These are phyloP conservation scores for Phylloscopus trochilus DNA, from an alignment of 2,113 vertebrate species.

Conservation along the genomic window DNA sequence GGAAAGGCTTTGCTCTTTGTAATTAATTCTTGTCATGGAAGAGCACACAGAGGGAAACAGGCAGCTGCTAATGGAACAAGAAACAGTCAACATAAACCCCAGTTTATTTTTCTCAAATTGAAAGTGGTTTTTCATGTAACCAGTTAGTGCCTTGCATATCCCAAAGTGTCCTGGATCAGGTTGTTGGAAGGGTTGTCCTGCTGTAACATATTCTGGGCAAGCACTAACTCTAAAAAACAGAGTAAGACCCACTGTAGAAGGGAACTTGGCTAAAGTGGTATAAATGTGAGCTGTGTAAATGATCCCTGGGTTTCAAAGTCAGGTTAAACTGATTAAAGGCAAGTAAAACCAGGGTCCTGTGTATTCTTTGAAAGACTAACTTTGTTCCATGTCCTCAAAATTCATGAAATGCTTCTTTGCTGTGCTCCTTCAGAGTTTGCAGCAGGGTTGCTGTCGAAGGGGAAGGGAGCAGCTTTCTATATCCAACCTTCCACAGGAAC, in stretches of 20 bases:
- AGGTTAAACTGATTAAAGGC: background rate
- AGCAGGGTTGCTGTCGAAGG: slow-evolving; percentile 76
- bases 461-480: slow-evolving; percentile 86
- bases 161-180: background rate
- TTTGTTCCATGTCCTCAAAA: background rate
- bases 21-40: background rate
- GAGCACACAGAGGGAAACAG: background rate
- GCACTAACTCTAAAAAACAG: background rate
- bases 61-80: background rate
- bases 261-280: background rate
- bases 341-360: background rate
- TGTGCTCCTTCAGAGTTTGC: slow-evolving; percentile 75
- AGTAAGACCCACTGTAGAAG: background rate
- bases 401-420: background rate
- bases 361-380: background rate
- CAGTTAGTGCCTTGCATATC: background rate
- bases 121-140: background rate
- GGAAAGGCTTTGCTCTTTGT: background rate
- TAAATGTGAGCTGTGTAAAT: background rate
- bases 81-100: background rate
- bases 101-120: background rate
- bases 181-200: background rate
- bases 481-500: slow-evolving; percentile 71
- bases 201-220: background rate
- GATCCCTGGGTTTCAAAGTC: background rate